These are phyloP conservation scores for Leuciscus waleckii DNA, from an alignment of 2,797 vertebrate species.

Conservation along the genomic window DNA sequence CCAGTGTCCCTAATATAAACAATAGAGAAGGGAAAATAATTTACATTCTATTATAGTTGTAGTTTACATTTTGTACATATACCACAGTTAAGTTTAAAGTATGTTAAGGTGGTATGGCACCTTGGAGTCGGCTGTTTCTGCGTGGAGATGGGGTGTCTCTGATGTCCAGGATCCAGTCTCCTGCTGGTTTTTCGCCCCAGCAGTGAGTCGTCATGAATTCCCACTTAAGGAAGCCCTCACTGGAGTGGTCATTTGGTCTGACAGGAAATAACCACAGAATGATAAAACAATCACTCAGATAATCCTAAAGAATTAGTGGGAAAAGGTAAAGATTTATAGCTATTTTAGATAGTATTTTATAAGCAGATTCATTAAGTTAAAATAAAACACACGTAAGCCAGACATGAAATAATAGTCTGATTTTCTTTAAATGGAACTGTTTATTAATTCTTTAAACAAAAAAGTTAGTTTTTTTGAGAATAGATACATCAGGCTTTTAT, in stretches of 20 bases:
- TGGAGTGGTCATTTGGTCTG: slow-evolving; percentile 92
- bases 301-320: background rate
- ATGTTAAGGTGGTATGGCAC: slow-evolving; percentile 68
- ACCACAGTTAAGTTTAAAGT: background rate
- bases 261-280: background rate
- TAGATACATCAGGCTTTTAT: too few relatives aligned
- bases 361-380: too few relatives aligned
- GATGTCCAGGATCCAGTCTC: slow-evolving; percentile 93
- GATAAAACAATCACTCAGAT: background rate
- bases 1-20: slow-evolving; percentile 81
- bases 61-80: background rate
- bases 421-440: too few relatives aligned
- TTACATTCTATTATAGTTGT: background rate
- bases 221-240: slow-evolving; percentile 94
- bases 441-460: too few relatives aligned
- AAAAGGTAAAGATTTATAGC: background rate
- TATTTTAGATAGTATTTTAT: too few relatives aligned
- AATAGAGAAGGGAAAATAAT: background rate
- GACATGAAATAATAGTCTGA: too few relatives aligned
- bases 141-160: slow-evolving; percentile 86
- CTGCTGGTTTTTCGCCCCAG: slow-evolving; percentile 92
- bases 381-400: too few relatives aligned
- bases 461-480: too few relatives aligned
- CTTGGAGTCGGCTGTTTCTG: slow-evolving; percentile 82
- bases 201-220: slow-evolving; percentile 97